Conservation (phyloP, 2,113 vertebrate genomes). For the Forbesichthys papilliferus region DNA sequence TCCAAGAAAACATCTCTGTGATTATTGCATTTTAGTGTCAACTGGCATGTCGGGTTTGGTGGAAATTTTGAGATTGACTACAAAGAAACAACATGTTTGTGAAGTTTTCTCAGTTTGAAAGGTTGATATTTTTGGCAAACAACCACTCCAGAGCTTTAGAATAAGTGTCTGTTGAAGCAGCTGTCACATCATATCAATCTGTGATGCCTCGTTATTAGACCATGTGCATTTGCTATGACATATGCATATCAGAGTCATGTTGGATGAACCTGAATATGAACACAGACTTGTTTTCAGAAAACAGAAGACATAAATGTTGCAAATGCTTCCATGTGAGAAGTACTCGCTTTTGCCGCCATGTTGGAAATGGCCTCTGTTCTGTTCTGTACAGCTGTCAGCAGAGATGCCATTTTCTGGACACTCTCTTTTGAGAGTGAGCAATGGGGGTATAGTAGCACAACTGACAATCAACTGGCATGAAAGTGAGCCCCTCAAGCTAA, state of each 20-base stretch:
- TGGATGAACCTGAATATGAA: neutral
- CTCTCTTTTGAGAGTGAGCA: conserved; percentile 30
- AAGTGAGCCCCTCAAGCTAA: conserved; percentile 75
- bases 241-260: neutral
- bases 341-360: conserved; percentile 25
- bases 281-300: neutral
- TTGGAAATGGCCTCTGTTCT: conserved; percentile 26
- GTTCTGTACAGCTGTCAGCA: conserved; percentile 39
- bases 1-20: conserved; percentile 59
- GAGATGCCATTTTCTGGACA: conserved; percentile 59
- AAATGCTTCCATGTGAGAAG: neutral
- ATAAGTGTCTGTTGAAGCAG: conserved; percentile 35
- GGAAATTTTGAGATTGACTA: conserved; percentile 57
- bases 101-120: conserved; percentile 53
- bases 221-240: neutral
- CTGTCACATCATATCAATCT: conserved; percentile 51
- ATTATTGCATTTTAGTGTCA: conserved; percentile 75
- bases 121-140: conserved; percentile 49
- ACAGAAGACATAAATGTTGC: neutral
- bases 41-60: conserved; percentile 65
- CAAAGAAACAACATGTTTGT: conserved; percentile 58
- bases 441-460: conserved; percentile 51
- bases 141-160: conserved; percentile 35
- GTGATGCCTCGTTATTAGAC: neutral
- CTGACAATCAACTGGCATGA: conserved; percentile 76